Base-by-base conservation (phyloP, 2,113 vertebrate species). In the Ceyx margarethae region DNA sequence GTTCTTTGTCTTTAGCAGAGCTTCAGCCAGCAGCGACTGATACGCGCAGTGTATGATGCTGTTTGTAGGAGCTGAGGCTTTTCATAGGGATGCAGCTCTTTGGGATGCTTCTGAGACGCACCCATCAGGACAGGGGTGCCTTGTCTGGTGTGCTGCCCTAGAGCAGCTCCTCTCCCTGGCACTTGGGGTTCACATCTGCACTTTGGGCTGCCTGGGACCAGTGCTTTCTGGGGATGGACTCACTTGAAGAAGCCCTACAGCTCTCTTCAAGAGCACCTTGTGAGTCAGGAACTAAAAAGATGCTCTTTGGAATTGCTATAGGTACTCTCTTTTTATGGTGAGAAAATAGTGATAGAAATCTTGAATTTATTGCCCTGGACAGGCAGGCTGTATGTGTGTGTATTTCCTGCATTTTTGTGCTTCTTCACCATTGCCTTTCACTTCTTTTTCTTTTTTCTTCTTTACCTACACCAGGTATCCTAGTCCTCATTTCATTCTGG, bases 91-190 rank as follows among this genome's bases (percentile, higher is more conserved):
- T 50, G 54, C 42, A 57, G 42, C 1, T 6, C 4, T 77, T 46
- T 31, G 68, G 68, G 56, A 33, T 80, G 50, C 43, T 17, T 35
- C 68, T 2, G 11, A 53, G 40, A n/a, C 53, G 42, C 22, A 2
- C 26, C 26, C 0, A 1, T 31, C 11, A 0, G 9, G 23, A 13
- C 75, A 66, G 51, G 26, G 62, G 7, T 71, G n/a, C 31, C 71
- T 19, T 17, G 23, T 43, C 19, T 3, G 0, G 5, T 17, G 23
- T 60, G 29, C 8, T 6, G 19, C 15, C 5, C 6, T 1, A 2
- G 48, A 31, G 54, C 67, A 67, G 16, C 53, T 67, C 58, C 58
- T 7, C 5, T 76, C 54, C 35, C 60, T 0, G 0, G 14, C 13
- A 14, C 66, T 22, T 1, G 6, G 68, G 35, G 26, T 50, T 16